phyloP scores from a whole-genome alignment of 2,113 vertebrate genomes.

The Saiga tatarica region DNA sequence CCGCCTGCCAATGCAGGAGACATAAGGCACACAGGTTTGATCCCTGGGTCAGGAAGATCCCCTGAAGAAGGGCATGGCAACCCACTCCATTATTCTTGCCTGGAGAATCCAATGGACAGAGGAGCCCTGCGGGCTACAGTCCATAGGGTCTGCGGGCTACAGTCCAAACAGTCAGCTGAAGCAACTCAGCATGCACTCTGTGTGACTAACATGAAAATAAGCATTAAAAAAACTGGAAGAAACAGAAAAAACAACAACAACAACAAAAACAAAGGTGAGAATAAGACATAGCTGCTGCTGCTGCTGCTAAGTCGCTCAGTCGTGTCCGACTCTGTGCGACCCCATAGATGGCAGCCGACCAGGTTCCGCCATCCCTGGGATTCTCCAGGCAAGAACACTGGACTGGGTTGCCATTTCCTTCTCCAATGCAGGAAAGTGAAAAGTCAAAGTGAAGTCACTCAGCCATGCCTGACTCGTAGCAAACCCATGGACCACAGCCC shows the following conservation, averaged over 20 bases:
- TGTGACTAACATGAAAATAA: conserved; percentile 26
- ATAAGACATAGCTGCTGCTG: background rate
- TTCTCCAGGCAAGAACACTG: no score
- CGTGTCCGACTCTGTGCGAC: no score
- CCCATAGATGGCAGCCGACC: no score
- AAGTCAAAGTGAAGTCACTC: no score
- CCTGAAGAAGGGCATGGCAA: background rate
- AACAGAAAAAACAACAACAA: background rate
- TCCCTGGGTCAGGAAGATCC: background rate
- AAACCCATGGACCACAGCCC: no score
- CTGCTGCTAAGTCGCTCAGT: no score
- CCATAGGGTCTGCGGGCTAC: rapidly evolving
- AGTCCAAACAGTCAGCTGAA: background rate
- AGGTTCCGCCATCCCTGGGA: no score
- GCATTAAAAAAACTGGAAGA: background rate
- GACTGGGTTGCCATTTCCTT: no score
- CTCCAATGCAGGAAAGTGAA: no score
- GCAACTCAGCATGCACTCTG: background rate
- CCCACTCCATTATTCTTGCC: background rate
- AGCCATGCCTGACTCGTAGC: rapidly evolving
- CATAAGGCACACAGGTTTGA: background rate
- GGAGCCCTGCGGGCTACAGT: background rate
- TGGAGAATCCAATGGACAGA: background rate
- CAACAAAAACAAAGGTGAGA: background rate
- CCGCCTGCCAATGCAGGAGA: background rate